Evolutionary conservation across 2,888 invertebrate genomes (phyloP).

Genomic region (Mythimna impura): DNA sequence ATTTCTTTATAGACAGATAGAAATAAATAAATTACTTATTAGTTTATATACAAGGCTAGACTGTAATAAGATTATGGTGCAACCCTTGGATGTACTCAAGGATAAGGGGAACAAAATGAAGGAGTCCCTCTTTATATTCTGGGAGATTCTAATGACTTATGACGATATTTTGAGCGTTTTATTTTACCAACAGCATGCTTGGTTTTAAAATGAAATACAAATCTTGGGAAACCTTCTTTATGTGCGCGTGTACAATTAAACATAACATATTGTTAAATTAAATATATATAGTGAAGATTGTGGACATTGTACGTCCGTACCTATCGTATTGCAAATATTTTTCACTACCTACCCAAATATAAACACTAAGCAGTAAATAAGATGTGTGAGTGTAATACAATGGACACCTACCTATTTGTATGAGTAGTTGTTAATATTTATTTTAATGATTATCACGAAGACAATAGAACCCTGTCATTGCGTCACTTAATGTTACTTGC

Average conservation of each 20-base stretch:
- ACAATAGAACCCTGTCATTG: background rate
- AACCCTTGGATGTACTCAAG: too few species aligned
- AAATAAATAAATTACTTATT: too few species aligned
- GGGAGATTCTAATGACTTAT: background rate
- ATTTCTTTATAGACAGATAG: too few species aligned
- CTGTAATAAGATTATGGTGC: too few species aligned
- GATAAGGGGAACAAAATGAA: background rate
- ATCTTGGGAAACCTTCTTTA: constrained; percentile 8
- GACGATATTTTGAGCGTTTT: too few species aligned
- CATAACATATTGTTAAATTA: background rate
- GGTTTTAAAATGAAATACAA: background rate
- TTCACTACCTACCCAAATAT: background rate
- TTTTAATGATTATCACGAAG: constrained; percentile 1
- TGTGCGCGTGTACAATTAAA: constrained; percentile 1
- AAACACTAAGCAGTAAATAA: background rate
- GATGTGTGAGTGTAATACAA: background rate
- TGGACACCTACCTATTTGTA: background rate
- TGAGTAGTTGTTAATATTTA: background rate
- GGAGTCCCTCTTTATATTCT: background rate
- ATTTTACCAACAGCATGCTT: background rate
- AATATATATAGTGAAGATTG: constrained; percentile 4
- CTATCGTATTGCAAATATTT: constrained; percentile 17
- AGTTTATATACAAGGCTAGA: too few species aligned
- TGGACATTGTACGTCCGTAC: background rate
- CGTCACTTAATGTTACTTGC: background rate